Percentiles rank a stretch among this genome's conserved stretches.
Evolutionary conservation across 2,888 invertebrate genomes (phyloP).

Genomic region (Caenorhabditis drosophilae): DNA sequence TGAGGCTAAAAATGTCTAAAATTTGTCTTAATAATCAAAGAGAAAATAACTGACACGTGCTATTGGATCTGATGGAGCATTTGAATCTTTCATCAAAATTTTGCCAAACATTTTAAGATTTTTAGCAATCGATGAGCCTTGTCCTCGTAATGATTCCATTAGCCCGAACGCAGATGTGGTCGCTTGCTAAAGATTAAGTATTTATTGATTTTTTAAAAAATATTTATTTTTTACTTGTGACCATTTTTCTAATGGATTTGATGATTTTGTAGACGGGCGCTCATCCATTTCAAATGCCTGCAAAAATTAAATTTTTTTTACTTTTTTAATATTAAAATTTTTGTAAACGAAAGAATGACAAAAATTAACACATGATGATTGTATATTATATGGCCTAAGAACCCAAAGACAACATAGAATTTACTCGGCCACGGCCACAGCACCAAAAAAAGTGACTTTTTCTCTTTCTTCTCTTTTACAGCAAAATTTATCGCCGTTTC

Average conservation of each 20-base stretch:
- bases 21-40: not conserved
- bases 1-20: constrained; percentile 14
- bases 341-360: too few relatives aligned
- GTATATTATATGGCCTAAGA: too few relatives aligned
- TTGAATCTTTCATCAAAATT: constrained; percentile 28
- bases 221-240: not conserved
- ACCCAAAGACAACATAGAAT: too few relatives aligned
- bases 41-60: constrained; percentile 14
- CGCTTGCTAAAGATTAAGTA: constrained; percentile 10
- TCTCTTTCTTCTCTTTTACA: too few relatives aligned
- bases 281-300: too few relatives aligned
- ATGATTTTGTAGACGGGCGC: not conserved
- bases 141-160: constrained; percentile 30
- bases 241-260: not conserved
- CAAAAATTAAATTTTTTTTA: too few relatives aligned
- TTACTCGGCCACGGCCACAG: too few relatives aligned
- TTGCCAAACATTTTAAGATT: constrained; percentile 40
- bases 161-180: constrained; percentile 35
- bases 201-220: not conserved
- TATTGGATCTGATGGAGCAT: constrained; percentile 8
- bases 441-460: too few relatives aligned
- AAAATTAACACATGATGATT: too few relatives aligned
- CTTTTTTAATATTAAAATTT: too few relatives aligned
- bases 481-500: too few relatives aligned
- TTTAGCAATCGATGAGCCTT: constrained; percentile 38